Percentiles rank a stretch among this genome's conserved stretches.
phyloP scores from a whole-genome alignment of 2,113 vertebrate species.

The Daphoenositta chrysoptera region DNA sequence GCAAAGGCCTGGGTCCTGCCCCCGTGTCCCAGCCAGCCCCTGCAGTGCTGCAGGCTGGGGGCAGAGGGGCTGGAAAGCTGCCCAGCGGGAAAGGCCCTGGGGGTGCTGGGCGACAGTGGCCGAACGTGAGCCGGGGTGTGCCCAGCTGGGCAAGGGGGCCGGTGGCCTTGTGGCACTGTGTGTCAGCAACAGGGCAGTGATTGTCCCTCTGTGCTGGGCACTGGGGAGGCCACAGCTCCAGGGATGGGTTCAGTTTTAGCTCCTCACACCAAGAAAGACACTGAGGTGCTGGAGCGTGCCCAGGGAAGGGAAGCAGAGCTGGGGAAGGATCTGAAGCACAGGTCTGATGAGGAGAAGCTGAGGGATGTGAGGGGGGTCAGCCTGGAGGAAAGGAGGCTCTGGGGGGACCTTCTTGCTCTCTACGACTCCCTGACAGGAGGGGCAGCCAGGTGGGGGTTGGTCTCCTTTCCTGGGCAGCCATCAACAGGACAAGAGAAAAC shows the following conservation, averaged over 20 bases:
- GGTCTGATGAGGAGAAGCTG: background rate
- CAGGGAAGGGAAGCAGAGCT: background rate
- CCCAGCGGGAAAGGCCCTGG: background rate
- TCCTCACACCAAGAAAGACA: background rate
- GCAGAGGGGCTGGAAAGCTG: background rate
- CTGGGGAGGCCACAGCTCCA: background rate
- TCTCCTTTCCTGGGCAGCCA: background rate
- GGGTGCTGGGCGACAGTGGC: accelerated
- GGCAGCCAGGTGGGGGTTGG: background rate
- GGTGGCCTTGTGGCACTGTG: background rate
- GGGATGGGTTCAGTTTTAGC: background rate
- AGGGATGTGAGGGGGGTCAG: background rate
- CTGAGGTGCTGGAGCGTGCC: accelerated
- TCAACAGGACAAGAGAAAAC: background rate
- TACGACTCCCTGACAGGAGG: background rate
- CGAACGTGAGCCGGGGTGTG: accelerated
- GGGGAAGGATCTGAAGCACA: background rate
- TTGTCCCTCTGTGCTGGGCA: background rate
- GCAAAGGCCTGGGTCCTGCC: accelerated
- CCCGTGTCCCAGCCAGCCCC: background rate
- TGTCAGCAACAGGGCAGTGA: background rate
- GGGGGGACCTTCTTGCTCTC: background rate
- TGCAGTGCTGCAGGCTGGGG: background rate
- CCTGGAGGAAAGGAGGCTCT: background rate
- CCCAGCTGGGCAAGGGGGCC: background rate